Base-by-base conservation (phyloP, 1,140 invertebrate genomes). In the Trachymyrmex cornetzi region DNA sequence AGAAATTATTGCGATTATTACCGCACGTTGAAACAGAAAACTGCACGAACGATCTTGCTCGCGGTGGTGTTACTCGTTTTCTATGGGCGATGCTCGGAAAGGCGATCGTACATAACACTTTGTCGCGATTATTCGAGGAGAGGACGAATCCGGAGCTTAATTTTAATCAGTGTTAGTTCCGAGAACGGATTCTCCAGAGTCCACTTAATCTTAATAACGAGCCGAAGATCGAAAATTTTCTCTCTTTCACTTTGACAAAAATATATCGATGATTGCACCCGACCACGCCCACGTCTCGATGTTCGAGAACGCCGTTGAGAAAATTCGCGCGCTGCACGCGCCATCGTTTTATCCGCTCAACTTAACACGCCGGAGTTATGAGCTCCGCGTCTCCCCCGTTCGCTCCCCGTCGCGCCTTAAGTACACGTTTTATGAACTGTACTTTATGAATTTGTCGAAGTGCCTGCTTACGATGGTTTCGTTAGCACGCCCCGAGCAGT, bases 381-480 rank as follows among this genome's bases (percentile, higher is more conserved):
- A 80, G 87, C 61, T 48, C 59, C 59, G 44, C 27, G n/a, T 19
- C 11, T 44, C 50, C 6, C 59, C 71, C 27, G 30, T 64, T 38
- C 44, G 34, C 82, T 1, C 34, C 57, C 30, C 71, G 34, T 19
- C 74, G 59, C 74, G 86, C 74, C 67, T 84, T 80, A 84, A 87
- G 81, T 88, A 71, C 67, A 87, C 87, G 88, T 89, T 90, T 90
- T 87, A 90, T 66, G 84, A 87, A 89, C 80, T 86, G 86, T 80
- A 90, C 87, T 92, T 92, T 91, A 92, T 92, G 91, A 91, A 91
- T 92, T 91, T 90, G 90, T 91, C 87, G 86, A 91, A 84, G 85
- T 89, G 64, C 75, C 69, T 84, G 79, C 86, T 91, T 63, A 81
- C 66, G 85, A 82, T 91, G 71, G 77, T 90, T 86, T 90, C 88